phyloP scores from a whole-genome alignment of 2,113 vertebrate species.

The Dermatemys mawii region DNA sequence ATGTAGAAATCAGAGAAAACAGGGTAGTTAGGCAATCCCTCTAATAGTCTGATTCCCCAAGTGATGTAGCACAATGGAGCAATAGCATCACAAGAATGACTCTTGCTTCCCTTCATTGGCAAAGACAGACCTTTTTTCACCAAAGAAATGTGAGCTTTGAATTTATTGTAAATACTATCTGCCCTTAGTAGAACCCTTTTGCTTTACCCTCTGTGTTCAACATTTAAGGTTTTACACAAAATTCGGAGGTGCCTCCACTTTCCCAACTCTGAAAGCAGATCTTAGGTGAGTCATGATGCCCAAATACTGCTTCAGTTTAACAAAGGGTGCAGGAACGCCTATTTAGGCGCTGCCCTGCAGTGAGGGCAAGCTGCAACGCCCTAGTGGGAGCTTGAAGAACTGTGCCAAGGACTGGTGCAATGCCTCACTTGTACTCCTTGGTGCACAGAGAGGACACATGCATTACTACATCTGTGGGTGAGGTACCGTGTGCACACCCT shows the following conservation, averaged over 20 bases:
- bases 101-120: not conserved
- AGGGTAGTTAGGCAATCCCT: not conserved
- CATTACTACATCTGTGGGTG: not conserved
- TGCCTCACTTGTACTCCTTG: not conserved
- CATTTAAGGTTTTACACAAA: not conserved
- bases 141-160: not conserved
- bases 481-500: not conserved
- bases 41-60: not conserved
- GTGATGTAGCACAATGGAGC: not conserved
- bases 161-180: not conserved
- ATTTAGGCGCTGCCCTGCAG: not conserved
- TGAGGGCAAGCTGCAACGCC: not conserved
- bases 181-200: not conserved
- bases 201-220: not conserved
- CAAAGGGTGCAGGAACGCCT: not conserved
- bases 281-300: not conserved
- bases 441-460: not conserved
- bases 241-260: not conserved
- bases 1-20: not conserved
- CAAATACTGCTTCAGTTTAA: not conserved
- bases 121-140: not conserved
- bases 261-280: not conserved
- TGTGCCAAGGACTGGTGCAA: not conserved
- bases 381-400: not conserved
- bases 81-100: not conserved